These are phyloP conservation scores for Onychostoma macrolepis DNA, from an alignment of 2,113 vertebrate species.

Conservation along the genomic window DNA sequence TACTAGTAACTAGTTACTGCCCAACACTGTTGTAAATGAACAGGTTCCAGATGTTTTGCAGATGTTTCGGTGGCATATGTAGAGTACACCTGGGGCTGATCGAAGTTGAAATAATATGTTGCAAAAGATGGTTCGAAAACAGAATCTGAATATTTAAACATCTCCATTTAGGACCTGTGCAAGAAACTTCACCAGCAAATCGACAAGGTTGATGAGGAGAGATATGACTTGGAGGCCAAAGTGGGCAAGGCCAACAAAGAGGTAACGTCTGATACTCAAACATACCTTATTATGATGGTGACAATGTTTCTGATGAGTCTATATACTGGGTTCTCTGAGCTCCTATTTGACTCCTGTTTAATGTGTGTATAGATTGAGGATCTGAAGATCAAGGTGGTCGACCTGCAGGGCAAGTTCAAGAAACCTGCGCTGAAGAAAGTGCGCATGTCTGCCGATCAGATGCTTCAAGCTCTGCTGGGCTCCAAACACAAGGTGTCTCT, in stretches of 20 bases:
- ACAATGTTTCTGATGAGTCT: not conserved
- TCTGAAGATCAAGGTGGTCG: conserved; percentile 85
- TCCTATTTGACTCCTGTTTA: not conserved
- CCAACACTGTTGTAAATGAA: not conserved
- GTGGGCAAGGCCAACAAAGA: conserved; percentile 86
- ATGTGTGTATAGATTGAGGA: conserved; percentile 80
- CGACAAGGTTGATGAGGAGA: conserved; percentile 89
- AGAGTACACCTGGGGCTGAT: not conserved
- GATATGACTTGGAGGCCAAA: conserved; percentile 87
- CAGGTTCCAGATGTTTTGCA: not conserved
- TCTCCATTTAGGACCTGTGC: conserved; percentile 81
- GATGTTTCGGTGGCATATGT: not conserved
- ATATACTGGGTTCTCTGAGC: not conserved
- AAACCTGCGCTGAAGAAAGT: conserved; percentile 81
- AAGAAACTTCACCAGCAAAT: conserved; percentile 85
- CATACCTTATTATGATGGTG: not conserved
- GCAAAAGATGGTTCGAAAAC: not conserved
- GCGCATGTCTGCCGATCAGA: conserved; percentile 87
- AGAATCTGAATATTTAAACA: not conserved
- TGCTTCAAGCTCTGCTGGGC: conserved; percentile 87
- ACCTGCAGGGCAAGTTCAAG: conserved; percentile 89
- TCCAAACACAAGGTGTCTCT: conserved; percentile 92
- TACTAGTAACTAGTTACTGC: too few relatives aligned
- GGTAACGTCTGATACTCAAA: conserved; percentile 68
- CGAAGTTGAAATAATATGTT: not conserved